Conservation (phyloP, 2,113 vertebrate species). For the Strix uralensis region DNA sequence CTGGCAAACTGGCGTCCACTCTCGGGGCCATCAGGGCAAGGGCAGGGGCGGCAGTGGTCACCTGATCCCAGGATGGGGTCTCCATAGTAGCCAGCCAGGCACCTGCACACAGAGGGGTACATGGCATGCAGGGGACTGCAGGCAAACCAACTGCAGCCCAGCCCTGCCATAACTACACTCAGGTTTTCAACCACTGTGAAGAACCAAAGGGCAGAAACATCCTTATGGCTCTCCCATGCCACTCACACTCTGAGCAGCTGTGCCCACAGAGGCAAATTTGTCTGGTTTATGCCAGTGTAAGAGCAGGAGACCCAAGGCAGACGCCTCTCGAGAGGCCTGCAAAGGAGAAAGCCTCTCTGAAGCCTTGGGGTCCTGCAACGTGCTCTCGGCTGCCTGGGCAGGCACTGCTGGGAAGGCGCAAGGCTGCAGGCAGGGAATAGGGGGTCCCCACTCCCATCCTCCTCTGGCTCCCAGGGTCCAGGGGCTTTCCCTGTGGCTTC, state of each 20-base stretch:
- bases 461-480: not conserved
- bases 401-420: not conserved
- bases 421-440: not conserved
- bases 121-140: not conserved
- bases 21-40: constrained; percentile 88
- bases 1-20: constrained; percentile 88
- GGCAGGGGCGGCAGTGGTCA: constrained; percentile 92
- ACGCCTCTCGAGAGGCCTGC: not conserved
- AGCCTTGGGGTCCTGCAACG: rapidly evolving
- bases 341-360: not conserved
- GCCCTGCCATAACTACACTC: not conserved
- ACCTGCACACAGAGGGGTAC: constrained; percentile 70
- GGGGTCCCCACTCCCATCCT: not conserved
- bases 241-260: not conserved
- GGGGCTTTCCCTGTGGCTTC: not conserved
- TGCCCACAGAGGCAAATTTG: not conserved
- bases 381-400: not conserved
- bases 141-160: not conserved
- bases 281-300: not conserved
- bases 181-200: not conserved
- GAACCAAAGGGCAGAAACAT: not conserved
- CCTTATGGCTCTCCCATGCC: not conserved
- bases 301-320: not conserved
- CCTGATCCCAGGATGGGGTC: constrained; percentile 89
- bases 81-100: constrained; percentile 89